Conservation (phyloP, 2,113 vertebrate species). For the Phyllostomus hastatus region DNA sequence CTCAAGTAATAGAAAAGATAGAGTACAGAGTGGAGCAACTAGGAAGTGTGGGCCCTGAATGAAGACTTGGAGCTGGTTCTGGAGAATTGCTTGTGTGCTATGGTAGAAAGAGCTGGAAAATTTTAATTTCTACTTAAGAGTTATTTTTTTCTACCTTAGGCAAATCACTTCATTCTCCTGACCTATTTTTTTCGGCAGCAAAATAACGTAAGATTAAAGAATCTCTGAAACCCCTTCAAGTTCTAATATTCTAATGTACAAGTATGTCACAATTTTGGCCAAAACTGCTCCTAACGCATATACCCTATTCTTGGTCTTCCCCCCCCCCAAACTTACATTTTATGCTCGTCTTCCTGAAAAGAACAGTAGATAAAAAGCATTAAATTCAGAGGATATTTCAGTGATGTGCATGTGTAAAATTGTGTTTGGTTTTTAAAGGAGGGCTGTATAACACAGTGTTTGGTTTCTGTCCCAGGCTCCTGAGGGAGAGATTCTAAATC, state of each 20-base stretch:
- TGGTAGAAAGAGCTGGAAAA: neutral
- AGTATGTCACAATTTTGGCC: neutral
- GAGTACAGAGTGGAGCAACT: fast-evolving
- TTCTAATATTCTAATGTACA: neutral
- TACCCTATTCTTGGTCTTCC: neutral
- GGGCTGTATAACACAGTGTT: neutral
- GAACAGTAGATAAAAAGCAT: neutral
- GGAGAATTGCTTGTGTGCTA: neutral
- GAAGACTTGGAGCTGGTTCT: neutral
- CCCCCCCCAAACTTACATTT: neutral
- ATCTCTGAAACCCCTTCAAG: neutral
- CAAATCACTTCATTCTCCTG: neutral
- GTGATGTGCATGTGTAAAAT: neutral
- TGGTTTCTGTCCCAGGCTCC: neutral
- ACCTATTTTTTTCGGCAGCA: neutral
- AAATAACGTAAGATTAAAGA: neutral
- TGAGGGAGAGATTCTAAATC: neutral
- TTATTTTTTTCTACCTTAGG: neutral
- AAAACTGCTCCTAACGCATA: neutral
- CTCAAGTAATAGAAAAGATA: neutral
- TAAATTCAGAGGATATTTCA: neutral
- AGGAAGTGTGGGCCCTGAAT: neutral
- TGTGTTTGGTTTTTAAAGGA: neutral
- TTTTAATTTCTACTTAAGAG: neutral
- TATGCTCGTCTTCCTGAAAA: neutral